Evolutionary conservation across 2,888 invertebrate species (phyloP), one percentile per base, ranked within the genome.

Genomic region (Aethes cnicana): DNA sequence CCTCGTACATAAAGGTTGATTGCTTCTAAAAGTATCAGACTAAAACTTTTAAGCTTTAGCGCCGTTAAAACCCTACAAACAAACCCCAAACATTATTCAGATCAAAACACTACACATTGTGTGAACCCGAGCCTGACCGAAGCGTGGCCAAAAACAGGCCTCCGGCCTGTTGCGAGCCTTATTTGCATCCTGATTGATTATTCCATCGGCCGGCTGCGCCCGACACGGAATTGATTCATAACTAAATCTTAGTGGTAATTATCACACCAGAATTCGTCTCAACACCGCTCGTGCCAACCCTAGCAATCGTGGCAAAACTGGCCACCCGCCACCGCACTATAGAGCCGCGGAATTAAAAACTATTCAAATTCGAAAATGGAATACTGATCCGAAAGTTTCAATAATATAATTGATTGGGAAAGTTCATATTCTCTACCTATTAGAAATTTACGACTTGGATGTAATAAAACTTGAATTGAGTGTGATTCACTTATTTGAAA

Each of bases 121-220:
- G 9, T 12, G 21, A 14, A 39, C 16, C 17, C 30, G 7, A 32
- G 9, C 39, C 50, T 23, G 35, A 49, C 16, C 28, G 42, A 32
- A 23, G 23, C 39, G 8, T 14, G 28, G 37, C 63, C 58, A 64
- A 68, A 68, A 68, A 62, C 66, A 70, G 71, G 64, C 57, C 63
- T 56, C 62, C 61, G 70, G 81, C 81, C 84, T 82, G 84, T 83
- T 83, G 83, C 81, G 77, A 72, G 58, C 57, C 63, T 66, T 72
- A 86, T 86, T 87, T 84, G 81, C 85, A 86, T 87, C 74, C 77
- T 80, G 82, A 87, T 86, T 86, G 86, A 87, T 87, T 87, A 86
- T 87, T 84, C 87, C 85, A 82, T 84, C 48, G 55, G 57, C 59
- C 65, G 59, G 60, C 55, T 65, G 64, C 59, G 63, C 66, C 69